phyloP scores from a whole-genome alignment of 2,888 invertebrate genomes.

The Gerris lacustris region DNA sequence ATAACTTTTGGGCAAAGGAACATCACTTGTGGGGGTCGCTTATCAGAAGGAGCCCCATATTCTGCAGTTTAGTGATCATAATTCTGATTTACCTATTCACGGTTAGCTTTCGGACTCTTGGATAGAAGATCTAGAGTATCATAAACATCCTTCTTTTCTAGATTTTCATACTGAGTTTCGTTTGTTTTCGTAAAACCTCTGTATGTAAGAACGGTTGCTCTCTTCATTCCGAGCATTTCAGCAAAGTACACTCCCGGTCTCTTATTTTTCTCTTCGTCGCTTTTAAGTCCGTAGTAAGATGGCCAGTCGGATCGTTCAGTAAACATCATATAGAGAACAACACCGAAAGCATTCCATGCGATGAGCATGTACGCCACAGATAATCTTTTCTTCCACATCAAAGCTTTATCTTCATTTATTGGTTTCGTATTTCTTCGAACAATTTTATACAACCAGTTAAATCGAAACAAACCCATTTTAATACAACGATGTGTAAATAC shows the following conservation, averaged over 20 bases:
- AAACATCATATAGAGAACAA: slow-evolving; percentile 8
- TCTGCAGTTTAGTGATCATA: no score
- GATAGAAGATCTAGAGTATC: neutral
- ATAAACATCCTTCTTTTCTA: neutral
- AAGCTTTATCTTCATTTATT: slow-evolving; percentile 11
- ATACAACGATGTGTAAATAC: neutral
- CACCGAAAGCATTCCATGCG: slow-evolving; percentile 11
- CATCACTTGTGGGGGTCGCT: no score
- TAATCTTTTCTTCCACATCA: slow-evolving; percentile 9
- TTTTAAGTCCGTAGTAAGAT: slow-evolving; percentile 16
- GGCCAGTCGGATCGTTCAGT: slow-evolving; percentile 9
- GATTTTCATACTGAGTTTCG: slow-evolving; percentile 14
- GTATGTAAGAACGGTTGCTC: slow-evolving; percentile 11
- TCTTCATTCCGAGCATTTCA: slow-evolving; percentile 17
- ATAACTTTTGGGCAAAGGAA: no score
- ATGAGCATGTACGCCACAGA: slow-evolving; percentile 17
- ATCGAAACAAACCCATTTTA: slow-evolving; percentile 14
- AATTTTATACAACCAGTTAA: slow-evolving; percentile 17
- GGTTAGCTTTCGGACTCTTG: no score
- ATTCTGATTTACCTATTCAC: no score
- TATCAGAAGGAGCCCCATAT: no score
- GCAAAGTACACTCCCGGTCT: slow-evolving; percentile 17
- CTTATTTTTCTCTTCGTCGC: slow-evolving; percentile 17
- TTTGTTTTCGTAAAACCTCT: slow-evolving; percentile 15
- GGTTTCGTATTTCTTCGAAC: slow-evolving; percentile 16